Evolutionary conservation across 2,888 invertebrate species (phyloP), one percentile per base, ranked within the genome.

Genomic region (Galerucella calmariensis): DNA sequence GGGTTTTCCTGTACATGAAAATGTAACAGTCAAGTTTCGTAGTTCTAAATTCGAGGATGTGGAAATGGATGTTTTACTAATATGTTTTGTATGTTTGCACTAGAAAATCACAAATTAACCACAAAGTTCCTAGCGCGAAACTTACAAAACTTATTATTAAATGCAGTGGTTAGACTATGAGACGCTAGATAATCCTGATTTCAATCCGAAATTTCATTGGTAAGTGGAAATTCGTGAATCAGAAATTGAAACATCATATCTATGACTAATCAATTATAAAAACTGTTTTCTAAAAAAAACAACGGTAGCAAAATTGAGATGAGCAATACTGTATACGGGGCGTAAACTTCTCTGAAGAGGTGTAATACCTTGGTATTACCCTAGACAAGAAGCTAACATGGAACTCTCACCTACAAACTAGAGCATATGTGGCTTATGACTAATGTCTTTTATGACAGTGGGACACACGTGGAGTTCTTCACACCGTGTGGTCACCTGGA

Each of bases 21-120:
- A 51, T 14, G n/a, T n/a, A 1, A 51, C 51, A 51, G 51, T 51
- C 5, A 56, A 56, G 56, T 20, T 56, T 56, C 9, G 20, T 41
- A 35, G 62, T 62, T 62, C 8, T n/a, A 41, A 62, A 62, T 62
- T 41, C 56, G 62, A 41, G n/a, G 62, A 62, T 62, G 62, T 62
- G 41, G 62, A 62, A 62, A 62, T 62, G 62, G 35, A 16, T 16
- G 14, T 35, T 27, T 35, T 9, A 58, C 58, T 58, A 4, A 16
- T 24, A 59, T 27, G 59, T 59, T 59, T 59, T 59, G n/a, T 62
- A 62, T 62, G 41, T 41, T 62, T 62, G 62, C 3, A n/a, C n/a
- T 41, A 35, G 6, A 62, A 62, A 62, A 62, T 62, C 62, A 41
- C n/a, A 62, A n/a, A 62, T 62, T 62, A 62, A 35, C 62, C 35